phyloP scores from a whole-genome alignment of 2,113 vertebrate species.

The Callipepla squamata region DNA sequence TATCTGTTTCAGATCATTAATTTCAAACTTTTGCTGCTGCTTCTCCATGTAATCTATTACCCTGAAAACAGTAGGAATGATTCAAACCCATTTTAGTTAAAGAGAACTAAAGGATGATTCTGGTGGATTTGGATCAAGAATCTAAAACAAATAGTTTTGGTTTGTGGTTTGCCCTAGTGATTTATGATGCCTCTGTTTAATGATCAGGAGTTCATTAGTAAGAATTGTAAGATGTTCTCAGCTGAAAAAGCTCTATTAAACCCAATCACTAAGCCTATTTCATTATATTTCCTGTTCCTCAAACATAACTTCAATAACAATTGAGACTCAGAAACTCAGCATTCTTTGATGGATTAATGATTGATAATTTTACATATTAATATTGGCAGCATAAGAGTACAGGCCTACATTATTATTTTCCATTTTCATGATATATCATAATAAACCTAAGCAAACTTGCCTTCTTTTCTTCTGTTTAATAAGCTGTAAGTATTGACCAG shows the following conservation, averaged over 20 bases:
- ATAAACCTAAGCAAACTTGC: conserved; percentile 69
- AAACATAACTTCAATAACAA: conserved; percentile 68
- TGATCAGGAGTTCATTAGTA: background rate
- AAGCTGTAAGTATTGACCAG: conserved; percentile 74
- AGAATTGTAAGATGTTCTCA: background rate
- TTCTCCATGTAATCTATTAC: background rate
- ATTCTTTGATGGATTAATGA: conserved; percentile 72
- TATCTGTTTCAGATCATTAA: background rate
- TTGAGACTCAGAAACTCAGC: conserved; percentile 47
- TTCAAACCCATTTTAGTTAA: background rate
- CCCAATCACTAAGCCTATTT: conserved; percentile 49
- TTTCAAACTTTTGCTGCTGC: background rate
- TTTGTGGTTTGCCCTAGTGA: background rate
- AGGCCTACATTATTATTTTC: conserved; percentile 62
- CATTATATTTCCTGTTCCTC: conserved; percentile 52
- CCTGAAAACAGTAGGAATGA: background rate
- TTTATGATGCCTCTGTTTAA: background rate
- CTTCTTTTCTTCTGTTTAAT: conserved; percentile 74
- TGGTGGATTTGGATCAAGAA: background rate
- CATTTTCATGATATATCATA: conserved; percentile 55
- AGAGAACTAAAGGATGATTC: background rate
- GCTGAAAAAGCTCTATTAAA: conserved; percentile 14
- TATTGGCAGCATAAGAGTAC: conserved; percentile 70
- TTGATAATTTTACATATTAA: conserved; percentile 73
- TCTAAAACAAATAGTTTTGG: background rate